phyloP scores from a whole-genome alignment of 2,888 invertebrate genomes.

The Acrobasis suavella region DNA sequence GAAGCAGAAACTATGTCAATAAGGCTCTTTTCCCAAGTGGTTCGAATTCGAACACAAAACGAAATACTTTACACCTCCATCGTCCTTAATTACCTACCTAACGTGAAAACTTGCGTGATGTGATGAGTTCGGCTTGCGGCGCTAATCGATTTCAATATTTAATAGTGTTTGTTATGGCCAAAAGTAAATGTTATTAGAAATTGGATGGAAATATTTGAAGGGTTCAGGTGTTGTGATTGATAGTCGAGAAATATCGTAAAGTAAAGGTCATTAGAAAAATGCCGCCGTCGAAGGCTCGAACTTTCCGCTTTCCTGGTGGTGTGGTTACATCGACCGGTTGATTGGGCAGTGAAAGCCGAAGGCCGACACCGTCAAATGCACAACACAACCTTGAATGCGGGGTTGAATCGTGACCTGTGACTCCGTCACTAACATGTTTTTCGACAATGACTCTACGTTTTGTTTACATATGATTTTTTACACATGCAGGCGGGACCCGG shows the following conservation, averaged over 20 bases:
- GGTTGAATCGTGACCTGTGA: conserved; percentile 7
- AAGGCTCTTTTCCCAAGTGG: conserved; percentile 6
- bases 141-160: conserved; percentile 29
- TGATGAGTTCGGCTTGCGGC: conserved; percentile 10
- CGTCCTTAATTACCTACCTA: conserved; percentile 5
- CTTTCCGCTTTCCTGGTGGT: conserved; percentile 39
- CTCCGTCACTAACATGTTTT: conserved; percentile 6
- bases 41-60: conserved; percentile 2
- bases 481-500: neutral
- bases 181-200: conserved; percentile 32
- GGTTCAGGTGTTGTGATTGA: conserved; percentile 46
- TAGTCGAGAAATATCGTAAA: conserved; percentile 45
- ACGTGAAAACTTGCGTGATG: conserved; percentile 16
- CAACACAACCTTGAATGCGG: conserved; percentile 17
- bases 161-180: conserved; percentile 25
- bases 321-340: conserved; percentile 14
- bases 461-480: neutral
- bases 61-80: conserved; percentile 9
- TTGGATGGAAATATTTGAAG: conserved; percentile 45
- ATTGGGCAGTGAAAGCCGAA: conserved; percentile 18
- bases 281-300: conserved; percentile 41
- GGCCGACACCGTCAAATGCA: conserved; percentile 17
- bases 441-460: conserved; percentile 2
- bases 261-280: conserved; percentile 6
- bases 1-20: conserved; percentile 16